Percentiles rank a stretch among this genome's conserved stretches.
phyloP scores from a whole-genome alignment of 2,888 invertebrate genomes.

The Calameuta filiformis region DNA sequence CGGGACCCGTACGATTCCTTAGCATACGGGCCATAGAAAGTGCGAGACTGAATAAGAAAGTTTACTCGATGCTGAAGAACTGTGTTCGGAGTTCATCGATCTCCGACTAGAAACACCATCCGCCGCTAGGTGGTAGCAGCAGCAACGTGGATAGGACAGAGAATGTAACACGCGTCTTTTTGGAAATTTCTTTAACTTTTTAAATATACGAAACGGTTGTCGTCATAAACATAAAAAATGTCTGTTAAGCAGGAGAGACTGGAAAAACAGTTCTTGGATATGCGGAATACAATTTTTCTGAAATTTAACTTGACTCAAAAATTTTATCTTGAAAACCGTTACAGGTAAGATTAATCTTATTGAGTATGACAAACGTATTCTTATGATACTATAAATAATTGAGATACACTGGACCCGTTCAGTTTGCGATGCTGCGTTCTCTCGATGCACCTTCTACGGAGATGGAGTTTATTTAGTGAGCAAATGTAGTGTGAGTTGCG shows the following conservation, averaged over 20 bases:
- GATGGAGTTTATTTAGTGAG: background rate
- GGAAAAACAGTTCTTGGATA: background rate
- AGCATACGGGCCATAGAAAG: background rate
- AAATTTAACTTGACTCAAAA: background rate
- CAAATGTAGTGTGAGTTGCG: background rate
- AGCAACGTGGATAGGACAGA: background rate
- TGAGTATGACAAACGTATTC: background rate
- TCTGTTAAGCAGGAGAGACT: background rate
- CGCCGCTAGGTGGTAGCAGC: background rate
- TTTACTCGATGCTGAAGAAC: background rate
- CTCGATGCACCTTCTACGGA: background rate
- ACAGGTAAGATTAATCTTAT: background rate
- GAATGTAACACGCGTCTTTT: background rate
- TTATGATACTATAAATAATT: background rate
- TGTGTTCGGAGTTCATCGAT: background rate
- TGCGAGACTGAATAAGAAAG: background rate
- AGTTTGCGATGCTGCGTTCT: background rate
- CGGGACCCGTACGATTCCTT: conserved; percentile 13
- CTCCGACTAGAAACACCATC: background rate
- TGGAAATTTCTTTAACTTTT: background rate
- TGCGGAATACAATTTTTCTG: background rate
- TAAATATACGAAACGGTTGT: background rate
- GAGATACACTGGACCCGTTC: background rate
- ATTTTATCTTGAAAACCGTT: background rate
- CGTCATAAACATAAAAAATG: background rate